These are phyloP conservation scores for Zhuqinia jingwanae DNA, from an alignment of 2,888 invertebrate species.

Conservation along the genomic window DNA sequence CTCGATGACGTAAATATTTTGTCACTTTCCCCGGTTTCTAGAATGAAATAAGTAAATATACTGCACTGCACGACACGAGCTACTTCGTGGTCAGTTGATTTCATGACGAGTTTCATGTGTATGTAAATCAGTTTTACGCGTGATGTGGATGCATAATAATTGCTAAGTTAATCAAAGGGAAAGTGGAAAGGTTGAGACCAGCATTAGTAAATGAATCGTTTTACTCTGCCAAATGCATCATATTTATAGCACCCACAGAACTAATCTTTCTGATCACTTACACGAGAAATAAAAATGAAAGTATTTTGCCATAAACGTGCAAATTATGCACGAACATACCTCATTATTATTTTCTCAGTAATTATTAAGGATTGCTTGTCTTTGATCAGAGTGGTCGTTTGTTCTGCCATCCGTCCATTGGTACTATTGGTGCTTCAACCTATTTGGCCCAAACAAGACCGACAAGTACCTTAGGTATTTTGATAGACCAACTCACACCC, in stretches of 20 bases:
- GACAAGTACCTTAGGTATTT: too few relatives aligned
- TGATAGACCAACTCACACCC: too few relatives aligned
- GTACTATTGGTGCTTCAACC: too few relatives aligned
- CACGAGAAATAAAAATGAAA: conserved; percentile 7
- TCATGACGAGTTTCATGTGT: background rate
- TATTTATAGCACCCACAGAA: conserved; percentile 1
- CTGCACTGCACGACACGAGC: background rate
- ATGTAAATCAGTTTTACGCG: background rate
- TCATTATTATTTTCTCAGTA: conserved; percentile 8
- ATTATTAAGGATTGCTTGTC: background rate
- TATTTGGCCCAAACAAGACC: too few relatives aligned
- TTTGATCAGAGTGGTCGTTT: background rate
- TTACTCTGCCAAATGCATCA: conserved; percentile 1
- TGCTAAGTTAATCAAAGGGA: background rate
- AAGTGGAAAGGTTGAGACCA: background rate
- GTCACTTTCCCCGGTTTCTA: conserved; percentile 36
- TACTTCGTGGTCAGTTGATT: background rate
- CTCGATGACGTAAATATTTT: conserved; percentile 44
- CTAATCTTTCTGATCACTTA: background rate
- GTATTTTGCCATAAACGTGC: background rate
- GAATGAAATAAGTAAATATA: background rate
- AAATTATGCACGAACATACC: conserved; percentile 3
- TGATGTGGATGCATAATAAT: background rate
- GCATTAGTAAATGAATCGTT: conserved; percentile 13
- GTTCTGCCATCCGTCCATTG: too few relatives aligned